A percentile compares a stretch with the other conserved stretches of the same genome.
phyloP scores from a whole-genome alignment of 2,888 invertebrate genomes.

The Nomada goodeniana region DNA sequence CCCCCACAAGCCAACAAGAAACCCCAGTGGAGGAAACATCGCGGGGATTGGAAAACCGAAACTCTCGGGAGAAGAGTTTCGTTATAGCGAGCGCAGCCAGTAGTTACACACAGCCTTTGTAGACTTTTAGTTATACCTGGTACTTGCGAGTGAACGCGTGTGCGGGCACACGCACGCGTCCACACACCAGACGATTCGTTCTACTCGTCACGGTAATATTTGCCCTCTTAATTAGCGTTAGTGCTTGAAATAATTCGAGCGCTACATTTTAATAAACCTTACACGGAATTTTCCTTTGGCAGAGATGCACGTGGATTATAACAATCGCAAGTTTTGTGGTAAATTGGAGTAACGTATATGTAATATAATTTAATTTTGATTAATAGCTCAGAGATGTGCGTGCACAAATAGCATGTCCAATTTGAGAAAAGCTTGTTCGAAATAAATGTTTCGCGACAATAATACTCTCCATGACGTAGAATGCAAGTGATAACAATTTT shows the following conservation, averaged over 20 bases:
- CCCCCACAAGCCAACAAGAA: slow-evolving; percentile 3
- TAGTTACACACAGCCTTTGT: slow-evolving; percentile 13
- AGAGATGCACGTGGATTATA: not conserved
- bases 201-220: not conserved
- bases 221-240: slow-evolving; percentile 2
- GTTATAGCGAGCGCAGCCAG: slow-evolving; percentile 14
- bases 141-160: not conserved
- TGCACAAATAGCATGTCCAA: too few species aligned
- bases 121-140: slow-evolving; percentile 17
- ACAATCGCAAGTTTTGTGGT: not conserved
- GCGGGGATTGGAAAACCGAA: slow-evolving; percentile 16
- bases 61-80: slow-evolving; percentile 19
- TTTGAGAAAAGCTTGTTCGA: too few species aligned
- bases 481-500: too few species aligned
- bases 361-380: not conserved
- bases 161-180: not conserved
- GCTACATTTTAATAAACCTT: slow-evolving; percentile 13
- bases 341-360: not conserved
- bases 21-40: slow-evolving; percentile 15
- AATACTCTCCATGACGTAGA: too few species aligned
- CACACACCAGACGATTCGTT: not conserved
- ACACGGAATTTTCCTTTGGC: not conserved
- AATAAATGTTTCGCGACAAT: too few species aligned
- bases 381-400: not conserved
- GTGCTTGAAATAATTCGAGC: slow-evolving; percentile 5